A percentile compares a stretch with the other conserved stretches of the same genome.
Evolutionary conservation across 2,888 invertebrate genomes (phyloP).

Genomic region (Lasioglossum vierecki): DNA sequence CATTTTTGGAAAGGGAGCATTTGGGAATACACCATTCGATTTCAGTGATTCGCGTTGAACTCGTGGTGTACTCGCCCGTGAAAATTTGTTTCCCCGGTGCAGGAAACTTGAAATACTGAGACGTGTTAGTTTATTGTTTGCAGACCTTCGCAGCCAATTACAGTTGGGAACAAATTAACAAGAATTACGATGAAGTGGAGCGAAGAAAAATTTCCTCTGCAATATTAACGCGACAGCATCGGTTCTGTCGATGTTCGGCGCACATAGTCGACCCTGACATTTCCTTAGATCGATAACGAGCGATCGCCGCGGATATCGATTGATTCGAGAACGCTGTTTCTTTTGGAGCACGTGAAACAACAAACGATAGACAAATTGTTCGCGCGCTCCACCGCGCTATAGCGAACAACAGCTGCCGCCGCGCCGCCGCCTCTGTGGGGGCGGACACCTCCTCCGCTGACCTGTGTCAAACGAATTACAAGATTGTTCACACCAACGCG

Average conservation of each 20-base stretch:
- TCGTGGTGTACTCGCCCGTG: background rate
- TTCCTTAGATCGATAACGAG: conserved; percentile 57
- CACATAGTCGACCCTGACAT: conserved; percentile 55
- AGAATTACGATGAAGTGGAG: background rate
- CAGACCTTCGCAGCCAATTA: background rate
- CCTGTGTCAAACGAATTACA: background rate
- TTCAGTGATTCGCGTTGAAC: background rate
- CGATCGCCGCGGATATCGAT: conserved; percentile 21
- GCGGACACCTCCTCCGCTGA: background rate
- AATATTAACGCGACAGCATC: conserved; percentile 26
- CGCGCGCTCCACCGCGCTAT: background rate
- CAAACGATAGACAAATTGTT: background rate
- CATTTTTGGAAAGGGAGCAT: too few species aligned
- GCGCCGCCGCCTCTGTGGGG: background rate
- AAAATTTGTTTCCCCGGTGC: background rate
- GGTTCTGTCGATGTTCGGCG: conserved; percentile 27
- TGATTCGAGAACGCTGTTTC: background rate
- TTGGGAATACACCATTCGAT: too few species aligned
- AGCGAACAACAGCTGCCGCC: background rate
- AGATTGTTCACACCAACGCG: background rate
- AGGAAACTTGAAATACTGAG: background rate
- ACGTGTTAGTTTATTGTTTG: background rate
- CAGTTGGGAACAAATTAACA: background rate
- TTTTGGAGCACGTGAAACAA: background rate
- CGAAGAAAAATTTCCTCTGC: background rate